These are phyloP conservation scores for Rotaria macrura DNA, from an alignment of 2,888 invertebrate genomes.

Conservation along the genomic window DNA sequence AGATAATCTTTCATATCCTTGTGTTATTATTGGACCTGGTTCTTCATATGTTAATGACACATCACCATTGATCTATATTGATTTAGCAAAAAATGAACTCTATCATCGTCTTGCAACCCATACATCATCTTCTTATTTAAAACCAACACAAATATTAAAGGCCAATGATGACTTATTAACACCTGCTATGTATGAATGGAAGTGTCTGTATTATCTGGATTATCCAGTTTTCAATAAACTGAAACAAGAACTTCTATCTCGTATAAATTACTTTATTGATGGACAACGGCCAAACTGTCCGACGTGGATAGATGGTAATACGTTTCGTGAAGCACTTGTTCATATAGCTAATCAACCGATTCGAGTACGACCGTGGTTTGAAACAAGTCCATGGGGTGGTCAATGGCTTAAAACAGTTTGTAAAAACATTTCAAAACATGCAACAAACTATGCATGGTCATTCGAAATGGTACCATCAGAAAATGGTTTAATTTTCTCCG, in stretches of 20 bases:
- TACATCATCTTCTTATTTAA: background rate
- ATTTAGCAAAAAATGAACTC: background rate
- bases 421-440: background rate
- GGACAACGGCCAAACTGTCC: slow-evolving; percentile 14
- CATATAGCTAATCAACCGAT: background rate
- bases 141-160: background rate
- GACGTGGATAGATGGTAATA: background rate
- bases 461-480: background rate
- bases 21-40: slow-evolving; percentile 14
- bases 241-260: background rate
- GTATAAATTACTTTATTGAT: slow-evolving; percentile 4
- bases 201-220: background rate
- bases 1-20: slow-evolving; percentile 2
- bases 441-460: background rate
- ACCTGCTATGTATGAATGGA: background rate
- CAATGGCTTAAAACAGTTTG: background rate
- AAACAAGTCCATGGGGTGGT: background rate
- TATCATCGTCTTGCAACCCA: background rate
- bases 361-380: background rate
- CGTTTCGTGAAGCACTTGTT: background rate
- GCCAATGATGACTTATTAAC: background rate
- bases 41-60: background rate
- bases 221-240: slow-evolving; percentile 12
- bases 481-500: background rate
- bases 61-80: background rate